These are phyloP conservation scores for Diploptera punctata DNA, from an alignment of 2,888 invertebrate genomes.

Conservation along the genomic window DNA sequence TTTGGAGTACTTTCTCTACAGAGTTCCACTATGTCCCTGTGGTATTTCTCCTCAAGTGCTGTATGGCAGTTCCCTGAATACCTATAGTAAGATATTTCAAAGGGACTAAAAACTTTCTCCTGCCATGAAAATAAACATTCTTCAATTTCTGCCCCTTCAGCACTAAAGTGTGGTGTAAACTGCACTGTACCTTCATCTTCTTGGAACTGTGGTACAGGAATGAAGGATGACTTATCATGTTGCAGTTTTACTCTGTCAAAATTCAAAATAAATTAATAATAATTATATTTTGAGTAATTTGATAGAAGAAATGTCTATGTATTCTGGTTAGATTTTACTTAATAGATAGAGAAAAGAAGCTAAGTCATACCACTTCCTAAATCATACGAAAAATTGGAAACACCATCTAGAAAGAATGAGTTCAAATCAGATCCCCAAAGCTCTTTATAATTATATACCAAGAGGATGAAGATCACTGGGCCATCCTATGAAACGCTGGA, in stretches of 20 bases:
- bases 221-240: slow-evolving; percentile 41
- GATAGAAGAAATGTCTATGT: no score
- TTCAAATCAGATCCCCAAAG: no score
- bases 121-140: slow-evolving; percentile 69
- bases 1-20: slow-evolving; percentile 42
- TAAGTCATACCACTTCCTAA: no score
- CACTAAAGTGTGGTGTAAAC: neutral
- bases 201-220: slow-evolving; percentile 37
- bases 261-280: neutral
- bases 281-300: no score
- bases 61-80: slow-evolving; percentile 67
- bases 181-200: slow-evolving; percentile 29
- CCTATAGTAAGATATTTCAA: slow-evolving; percentile 59
- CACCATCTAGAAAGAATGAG: no score
- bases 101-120: slow-evolving; percentile 69
- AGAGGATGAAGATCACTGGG: no score
- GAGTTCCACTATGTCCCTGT: slow-evolving; percentile 55
- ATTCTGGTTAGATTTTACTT: no score
- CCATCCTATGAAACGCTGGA: no score
- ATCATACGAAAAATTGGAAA: no score
- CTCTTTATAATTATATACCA: no score
- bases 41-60: slow-evolving; percentile 65
- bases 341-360: no score
- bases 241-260: slow-evolving; percentile 40
- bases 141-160: slow-evolving; percentile 45